Evolutionary conservation across 2,797 vertebrate genomes (phyloP).

Genomic region (Psittacula derbiana): DNA sequence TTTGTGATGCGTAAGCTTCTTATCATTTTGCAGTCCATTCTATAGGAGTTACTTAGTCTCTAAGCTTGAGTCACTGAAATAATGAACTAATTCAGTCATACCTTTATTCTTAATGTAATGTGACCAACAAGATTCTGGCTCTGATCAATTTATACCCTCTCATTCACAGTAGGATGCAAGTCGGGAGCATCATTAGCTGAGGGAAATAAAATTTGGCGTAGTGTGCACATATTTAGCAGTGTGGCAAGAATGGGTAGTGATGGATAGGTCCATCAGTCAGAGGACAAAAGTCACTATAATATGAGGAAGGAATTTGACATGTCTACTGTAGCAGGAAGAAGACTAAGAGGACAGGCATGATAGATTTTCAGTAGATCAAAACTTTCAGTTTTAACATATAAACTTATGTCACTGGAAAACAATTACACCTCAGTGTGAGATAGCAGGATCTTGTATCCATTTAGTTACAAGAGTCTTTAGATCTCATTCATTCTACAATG

Average conservation of each 20-base stretch:
- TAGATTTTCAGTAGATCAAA: not conserved
- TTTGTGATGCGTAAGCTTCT: not conserved
- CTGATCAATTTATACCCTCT: rapidly evolving
- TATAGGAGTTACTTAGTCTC: not conserved
- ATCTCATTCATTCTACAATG: not conserved
- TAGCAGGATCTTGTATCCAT: not conserved
- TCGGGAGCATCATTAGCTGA: not conserved
- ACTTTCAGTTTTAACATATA: not conserved
- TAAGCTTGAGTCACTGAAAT: not conserved
- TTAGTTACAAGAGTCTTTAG: not conserved
- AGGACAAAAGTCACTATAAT: not conserved
- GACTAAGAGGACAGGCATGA: not conserved
- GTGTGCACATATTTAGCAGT: not conserved
- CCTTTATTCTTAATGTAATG: not conserved
- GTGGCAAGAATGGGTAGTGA: not conserved
- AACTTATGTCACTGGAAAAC: not conserved
- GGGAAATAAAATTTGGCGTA: not conserved
- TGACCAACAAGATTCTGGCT: not conserved
- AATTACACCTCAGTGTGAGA: not conserved
- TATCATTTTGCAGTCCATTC: not conserved
- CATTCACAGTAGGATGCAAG: not conserved
- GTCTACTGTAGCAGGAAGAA: not conserved
- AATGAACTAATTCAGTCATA: not conserved
- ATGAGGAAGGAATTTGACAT: not conserved
- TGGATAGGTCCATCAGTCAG: not conserved